These are phyloP conservation scores for Mimumesa dahlbomi DNA, from an alignment of 2,888 invertebrate species.

Conservation along the genomic window DNA sequence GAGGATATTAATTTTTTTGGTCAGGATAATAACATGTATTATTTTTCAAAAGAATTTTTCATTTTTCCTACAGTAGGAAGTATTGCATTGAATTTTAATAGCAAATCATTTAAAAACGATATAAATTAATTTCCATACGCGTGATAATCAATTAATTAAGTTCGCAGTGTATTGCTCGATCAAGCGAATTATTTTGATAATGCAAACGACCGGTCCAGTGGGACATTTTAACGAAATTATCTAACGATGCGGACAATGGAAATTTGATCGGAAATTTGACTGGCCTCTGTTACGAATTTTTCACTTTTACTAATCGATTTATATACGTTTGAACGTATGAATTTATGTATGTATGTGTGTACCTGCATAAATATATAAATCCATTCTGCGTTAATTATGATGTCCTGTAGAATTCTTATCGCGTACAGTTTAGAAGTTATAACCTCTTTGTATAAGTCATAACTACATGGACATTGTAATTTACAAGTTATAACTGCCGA, in stretches of 20 bases:
- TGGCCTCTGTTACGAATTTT: background rate
- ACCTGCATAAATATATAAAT: no score
- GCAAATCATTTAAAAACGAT: no score
- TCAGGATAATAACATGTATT: background rate
- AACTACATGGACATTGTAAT: constrained; percentile 54
- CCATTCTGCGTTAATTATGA: constrained; percentile 6
- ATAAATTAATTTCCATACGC: background rate
- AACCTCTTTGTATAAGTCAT: constrained; percentile 44
- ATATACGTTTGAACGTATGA: no score
- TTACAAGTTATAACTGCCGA: constrained; percentile 65
- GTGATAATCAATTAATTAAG: background rate
- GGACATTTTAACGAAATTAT: background rate
- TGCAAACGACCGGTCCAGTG: background rate
- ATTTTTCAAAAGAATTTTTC: no score
- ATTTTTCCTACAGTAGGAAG: no score
- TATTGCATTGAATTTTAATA: no score
- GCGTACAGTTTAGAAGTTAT: constrained; percentile 40
- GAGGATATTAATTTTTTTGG: constrained; percentile 41
- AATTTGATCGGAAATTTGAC: background rate
- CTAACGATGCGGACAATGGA: background rate
- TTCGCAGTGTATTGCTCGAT: background rate
- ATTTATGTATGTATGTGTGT: no score
- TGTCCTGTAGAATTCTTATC: constrained; percentile 28
- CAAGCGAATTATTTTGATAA: background rate
- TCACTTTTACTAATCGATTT: constrained; percentile 3